phyloP scores from a whole-genome alignment of 2,888 invertebrate species.

The Xestia ashworthii region DNA sequence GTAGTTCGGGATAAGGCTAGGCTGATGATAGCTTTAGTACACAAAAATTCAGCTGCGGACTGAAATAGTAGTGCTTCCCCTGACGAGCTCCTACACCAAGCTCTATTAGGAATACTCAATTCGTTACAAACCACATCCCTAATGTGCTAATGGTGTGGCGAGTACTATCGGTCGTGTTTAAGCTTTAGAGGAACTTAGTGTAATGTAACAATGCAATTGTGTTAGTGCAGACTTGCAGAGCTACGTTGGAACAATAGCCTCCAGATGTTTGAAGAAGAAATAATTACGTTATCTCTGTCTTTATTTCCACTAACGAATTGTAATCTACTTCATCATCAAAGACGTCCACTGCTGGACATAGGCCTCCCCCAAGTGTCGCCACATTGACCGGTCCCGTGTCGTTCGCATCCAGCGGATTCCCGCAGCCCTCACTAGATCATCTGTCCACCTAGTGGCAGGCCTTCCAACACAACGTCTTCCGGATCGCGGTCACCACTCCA shows the following conservation, averaged over 20 bases:
- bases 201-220: conserved; percentile 31
- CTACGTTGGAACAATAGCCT: not conserved
- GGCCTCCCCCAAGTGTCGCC: no score
- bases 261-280: not conserved
- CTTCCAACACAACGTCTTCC: no score
- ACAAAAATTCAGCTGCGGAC: not conserved
- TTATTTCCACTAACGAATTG: not conserved
- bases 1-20: no score
- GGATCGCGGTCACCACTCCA: no score
- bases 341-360: no score
- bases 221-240: not conserved
- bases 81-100: not conserved
- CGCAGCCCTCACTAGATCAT: no score
- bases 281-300: not conserved
- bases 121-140: conserved; percentile 18
- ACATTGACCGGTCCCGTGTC: no score
- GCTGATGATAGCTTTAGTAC: no score
- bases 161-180: conserved; percentile 25
- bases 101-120: not conserved
- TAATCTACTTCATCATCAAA: not conserved
- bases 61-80: not conserved
- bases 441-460: no score
- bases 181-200: conserved; percentile 35
- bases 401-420: no score
- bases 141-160: conserved; percentile 32